Conservation (phyloP, 2,797 vertebrate genomes). For the Melanotaenia parkinsoni region DNA sequence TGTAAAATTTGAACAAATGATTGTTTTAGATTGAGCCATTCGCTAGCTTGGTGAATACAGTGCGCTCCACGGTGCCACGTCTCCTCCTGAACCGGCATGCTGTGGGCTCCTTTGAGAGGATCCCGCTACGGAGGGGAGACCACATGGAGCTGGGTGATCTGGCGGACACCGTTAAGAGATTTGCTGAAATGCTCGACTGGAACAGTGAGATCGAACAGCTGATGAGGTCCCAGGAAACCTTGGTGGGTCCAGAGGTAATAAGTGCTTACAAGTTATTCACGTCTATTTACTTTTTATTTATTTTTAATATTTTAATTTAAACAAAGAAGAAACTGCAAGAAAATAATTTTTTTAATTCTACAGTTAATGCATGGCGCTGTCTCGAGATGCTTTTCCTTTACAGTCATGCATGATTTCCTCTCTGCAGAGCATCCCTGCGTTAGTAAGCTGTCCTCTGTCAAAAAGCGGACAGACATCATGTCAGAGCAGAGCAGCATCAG, state of each 20-base stretch:
- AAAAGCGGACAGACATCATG: conserved; percentile 14
- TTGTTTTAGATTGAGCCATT: conserved; percentile 83
- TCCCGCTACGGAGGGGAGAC: conserved; percentile 76
- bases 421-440: conserved; percentile 38
- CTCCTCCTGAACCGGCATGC: conserved; percentile 83
- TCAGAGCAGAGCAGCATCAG: conserved; percentile 34
- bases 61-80: conserved; percentile 81
- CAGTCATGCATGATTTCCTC: neutral
- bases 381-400: neutral
- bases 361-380: neutral
- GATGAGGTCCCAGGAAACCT: conserved; percentile 74
- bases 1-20: neutral
- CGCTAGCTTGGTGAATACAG: conserved; percentile 84
- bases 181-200: conserved; percentile 82
- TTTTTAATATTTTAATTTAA: no score
- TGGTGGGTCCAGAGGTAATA: conserved; percentile 50
- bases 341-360: no score
- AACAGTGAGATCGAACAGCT: conserved; percentile 78
- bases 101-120: conserved; percentile 82
- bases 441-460: conserved; percentile 33
- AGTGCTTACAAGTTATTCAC: neutral
- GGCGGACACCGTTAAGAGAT: conserved; percentile 70
- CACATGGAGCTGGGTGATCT: conserved; percentile 83
- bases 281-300: neutral
- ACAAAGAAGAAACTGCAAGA: neutral